phyloP scores from a whole-genome alignment of 2,888 invertebrate genomes.

The Oxycera nigricornis region DNA sequence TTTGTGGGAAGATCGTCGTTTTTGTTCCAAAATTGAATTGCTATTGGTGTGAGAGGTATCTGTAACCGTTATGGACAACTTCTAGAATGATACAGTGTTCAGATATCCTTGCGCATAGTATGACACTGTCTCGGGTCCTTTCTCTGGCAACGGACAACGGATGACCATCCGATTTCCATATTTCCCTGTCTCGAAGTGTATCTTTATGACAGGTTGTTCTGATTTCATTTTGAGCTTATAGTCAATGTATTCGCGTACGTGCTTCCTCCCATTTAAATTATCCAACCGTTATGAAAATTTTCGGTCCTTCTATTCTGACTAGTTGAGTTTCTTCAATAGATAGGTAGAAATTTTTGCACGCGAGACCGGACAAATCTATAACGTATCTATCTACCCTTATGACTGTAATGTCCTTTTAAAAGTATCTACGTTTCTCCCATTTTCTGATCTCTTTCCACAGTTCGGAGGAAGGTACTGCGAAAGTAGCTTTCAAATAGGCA shows the following conservation, averaged over 20 bases:
- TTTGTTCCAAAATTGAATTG: not conserved
- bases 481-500: constrained; percentile 1
- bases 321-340: not conserved
- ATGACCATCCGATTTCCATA: constrained; percentile 33
- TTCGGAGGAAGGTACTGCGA: not conserved
- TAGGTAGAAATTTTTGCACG: not conserved
- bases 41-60: not conserved
- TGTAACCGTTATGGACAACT: not conserved
- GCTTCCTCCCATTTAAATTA: constrained; percentile 42
- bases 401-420: not conserved
- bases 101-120: constrained; percentile 30
- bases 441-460: not conserved
- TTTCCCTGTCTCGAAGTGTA: constrained; percentile 22
- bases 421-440: not conserved
- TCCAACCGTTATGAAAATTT: constrained; percentile 45
- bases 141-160: not conserved
- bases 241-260: not conserved
- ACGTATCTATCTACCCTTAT: constrained; percentile 21
- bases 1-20: not conserved
- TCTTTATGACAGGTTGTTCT: constrained; percentile 34
- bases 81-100: not conserved
- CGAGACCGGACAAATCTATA: constrained; percentile 8
- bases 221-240: constrained; percentile 4
- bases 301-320: constrained; percentile 5
- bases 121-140: constrained; percentile 39